A percentile compares a stretch with the other conserved stretches of the same genome.
phyloP scores from a whole-genome alignment of 2,797 vertebrate genomes.

The Thamnophis elegans region DNA sequence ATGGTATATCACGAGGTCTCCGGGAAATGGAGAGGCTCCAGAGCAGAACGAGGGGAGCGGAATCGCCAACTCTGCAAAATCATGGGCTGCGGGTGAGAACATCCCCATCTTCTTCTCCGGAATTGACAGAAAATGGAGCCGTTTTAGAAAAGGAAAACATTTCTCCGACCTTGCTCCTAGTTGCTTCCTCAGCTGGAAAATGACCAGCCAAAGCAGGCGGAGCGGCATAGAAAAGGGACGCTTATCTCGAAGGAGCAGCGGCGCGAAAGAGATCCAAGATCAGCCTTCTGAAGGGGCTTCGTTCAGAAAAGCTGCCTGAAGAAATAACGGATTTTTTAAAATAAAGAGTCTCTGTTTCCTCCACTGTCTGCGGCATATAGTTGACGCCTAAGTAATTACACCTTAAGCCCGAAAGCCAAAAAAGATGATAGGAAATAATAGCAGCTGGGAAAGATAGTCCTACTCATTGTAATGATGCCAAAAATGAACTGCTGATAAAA shows the following conservation, averaged over 20 bases:
- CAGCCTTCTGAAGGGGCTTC: not conserved
- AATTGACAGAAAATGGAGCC: too few species aligned
- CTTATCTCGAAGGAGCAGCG: not conserved
- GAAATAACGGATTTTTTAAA: not conserved
- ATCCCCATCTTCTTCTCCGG: not conserved
- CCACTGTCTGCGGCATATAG: not conserved
- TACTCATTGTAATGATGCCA: not conserved
- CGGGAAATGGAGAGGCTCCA: not conserved
- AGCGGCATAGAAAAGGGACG: not conserved
- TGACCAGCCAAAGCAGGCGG: not conserved
- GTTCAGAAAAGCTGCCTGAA: not conserved
- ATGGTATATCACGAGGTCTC: not conserved
- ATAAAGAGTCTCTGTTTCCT: too few species aligned
- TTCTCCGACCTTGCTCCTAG: not conserved
- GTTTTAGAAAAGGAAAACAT: too few species aligned
- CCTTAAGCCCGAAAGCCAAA: not conserved
- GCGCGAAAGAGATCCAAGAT: not conserved
- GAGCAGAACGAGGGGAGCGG: not conserved
- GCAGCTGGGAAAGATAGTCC: not conserved
- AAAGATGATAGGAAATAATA: not conserved
- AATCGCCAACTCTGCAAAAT: not conserved
- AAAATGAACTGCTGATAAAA: not conserved
- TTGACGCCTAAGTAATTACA: not conserved
- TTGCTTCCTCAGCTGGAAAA: not conserved
- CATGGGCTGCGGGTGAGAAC: too few species aligned